A percentile compares a stretch with the other conserved stretches of the same genome.
These are phyloP conservation scores for Porites cylindrica DNA, from an alignment of 92 coral and sea anemone species.

Conservation along the genomic window DNA sequence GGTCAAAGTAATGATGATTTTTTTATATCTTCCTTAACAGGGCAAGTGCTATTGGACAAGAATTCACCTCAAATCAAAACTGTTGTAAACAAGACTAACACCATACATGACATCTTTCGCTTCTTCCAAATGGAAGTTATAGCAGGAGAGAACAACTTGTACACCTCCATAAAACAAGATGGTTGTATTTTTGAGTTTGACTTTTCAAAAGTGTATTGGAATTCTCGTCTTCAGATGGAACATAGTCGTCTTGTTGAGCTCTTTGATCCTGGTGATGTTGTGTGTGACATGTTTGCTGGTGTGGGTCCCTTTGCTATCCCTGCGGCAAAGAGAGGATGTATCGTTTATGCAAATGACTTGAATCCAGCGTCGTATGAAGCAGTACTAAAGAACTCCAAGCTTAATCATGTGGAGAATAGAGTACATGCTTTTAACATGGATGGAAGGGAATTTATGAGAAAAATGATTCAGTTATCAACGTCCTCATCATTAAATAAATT, in stretches of 20 bases:
- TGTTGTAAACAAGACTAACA: conserved; percentile 92
- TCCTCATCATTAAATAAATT: neutral
- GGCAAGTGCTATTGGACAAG: conserved; percentile 94
- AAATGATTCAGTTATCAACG: conserved; percentile 49
- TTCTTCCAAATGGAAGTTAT: conserved; percentile 96
- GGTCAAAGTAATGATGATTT: neutral
- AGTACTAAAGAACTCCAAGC: conserved; percentile 78
- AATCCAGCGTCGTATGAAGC: conserved; percentile 90
- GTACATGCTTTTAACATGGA: conserved; percentile 87
- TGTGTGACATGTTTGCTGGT: conserved; percentile 98
- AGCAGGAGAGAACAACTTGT: conserved; percentile 86
- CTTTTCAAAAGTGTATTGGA: conserved; percentile 99
- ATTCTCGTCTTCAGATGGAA: conserved; percentile 96
- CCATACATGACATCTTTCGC: conserved; percentile 89
- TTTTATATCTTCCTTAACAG: conserved; percentile 37
- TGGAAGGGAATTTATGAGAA: conserved; percentile 83
- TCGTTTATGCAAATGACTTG: conserved; percentile 93
- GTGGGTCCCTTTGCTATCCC: conserved; percentile 99
- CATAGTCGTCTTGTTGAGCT: conserved; percentile 86
- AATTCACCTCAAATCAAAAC: conserved; percentile 97
- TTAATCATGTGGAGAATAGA: conserved; percentile 77
- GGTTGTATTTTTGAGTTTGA: conserved; percentile 93
- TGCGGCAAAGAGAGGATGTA: conserved; percentile 96
- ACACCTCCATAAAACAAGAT: conserved; percentile 85
- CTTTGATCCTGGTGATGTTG: conserved; percentile 73